Base-by-base conservation (phyloP, 1,140 invertebrate genomes). In the Pemphigus obesinymphae region DNA sequence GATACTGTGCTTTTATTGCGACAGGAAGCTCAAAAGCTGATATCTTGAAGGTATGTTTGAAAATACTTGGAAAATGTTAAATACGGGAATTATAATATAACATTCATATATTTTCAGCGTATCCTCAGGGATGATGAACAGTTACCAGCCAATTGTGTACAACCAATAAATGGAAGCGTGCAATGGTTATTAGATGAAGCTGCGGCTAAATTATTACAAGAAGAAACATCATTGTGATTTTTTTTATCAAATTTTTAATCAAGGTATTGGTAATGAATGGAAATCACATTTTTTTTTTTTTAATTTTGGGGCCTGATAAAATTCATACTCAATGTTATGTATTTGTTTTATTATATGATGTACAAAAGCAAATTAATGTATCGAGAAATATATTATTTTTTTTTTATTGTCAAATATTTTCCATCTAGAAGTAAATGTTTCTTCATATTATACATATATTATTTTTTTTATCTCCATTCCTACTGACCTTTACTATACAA, bases 11-110 rank as follows among this genome's bases (percentile, higher is more conserved):
- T 78, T 98, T 99, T 89, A 92, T 95, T 31, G 90, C 93, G 5
- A 90, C 91, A 82, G 97, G 97, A 7, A 90, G 89, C 63, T 90
- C 91, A 6, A 99, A 99, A 88, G 94, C 96, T n/a, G 91, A 93
- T 31, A 93, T 96, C 85, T 87, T 98, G 0, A 93, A 97, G 90
- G 95, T 96, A 88, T 88, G 85, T 23, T 58, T 40, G 4, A 29
- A 1, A 45, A 61, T 53, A n/a, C n/a, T n/a, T n/a, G n/a, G 4
- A n/a, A 43, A 17, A 66, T 66, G 20, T 23, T 4, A 11, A 34
- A 45, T 45, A 53, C 1, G 10, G 2, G 5, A 20, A 40, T 37
- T 13, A 61, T 43, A 13, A 50, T 6, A 17, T 82, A 26, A n/a
- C 45, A 34, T 37, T 40, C 34, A n/a, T 45, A 15, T 31, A 26